These are phyloP conservation scores for Ispidina picta DNA, from an alignment of 2,797 vertebrate genomes.

Conservation along the genomic window DNA sequence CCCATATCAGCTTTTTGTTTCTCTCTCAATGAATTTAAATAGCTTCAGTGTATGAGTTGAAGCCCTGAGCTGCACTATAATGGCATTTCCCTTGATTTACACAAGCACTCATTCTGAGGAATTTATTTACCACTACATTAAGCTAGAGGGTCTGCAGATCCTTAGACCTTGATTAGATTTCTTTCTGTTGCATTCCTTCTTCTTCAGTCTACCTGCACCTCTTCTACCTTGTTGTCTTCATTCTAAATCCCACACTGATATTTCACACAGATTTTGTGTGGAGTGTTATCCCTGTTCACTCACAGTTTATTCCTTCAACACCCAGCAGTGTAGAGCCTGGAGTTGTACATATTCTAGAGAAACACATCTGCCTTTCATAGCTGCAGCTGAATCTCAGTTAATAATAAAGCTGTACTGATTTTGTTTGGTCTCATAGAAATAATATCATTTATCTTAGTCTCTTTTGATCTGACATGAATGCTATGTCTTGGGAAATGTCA, in stretches of 20 bases:
- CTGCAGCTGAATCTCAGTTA: background rate
- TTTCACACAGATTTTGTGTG: background rate
- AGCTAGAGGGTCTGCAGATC: background rate
- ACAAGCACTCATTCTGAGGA: background rate
- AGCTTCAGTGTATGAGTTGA: background rate
- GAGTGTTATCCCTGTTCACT: background rate
- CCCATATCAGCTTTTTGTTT: background rate
- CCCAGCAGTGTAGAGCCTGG: background rate
- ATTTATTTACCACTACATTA: background rate
- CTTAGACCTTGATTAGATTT: background rate
- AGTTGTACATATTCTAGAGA: background rate
- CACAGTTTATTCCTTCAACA: background rate
- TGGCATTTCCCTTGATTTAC: background rate
- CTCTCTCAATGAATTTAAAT: conserved; percentile 12
- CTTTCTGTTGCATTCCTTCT: background rate
- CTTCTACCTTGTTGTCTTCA: background rate
- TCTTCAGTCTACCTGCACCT: background rate
- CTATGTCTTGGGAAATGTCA: background rate
- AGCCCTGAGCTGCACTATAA: background rate
- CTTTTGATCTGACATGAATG: background rate
- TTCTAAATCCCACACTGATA: background rate
- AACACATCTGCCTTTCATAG: background rate
- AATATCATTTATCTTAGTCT: background rate
- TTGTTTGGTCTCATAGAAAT: background rate
- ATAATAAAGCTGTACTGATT: background rate